These are phyloP conservation scores for Opisthocomus hoazin DNA, from an alignment of 2,113 vertebrate species.

Conservation along the genomic window DNA sequence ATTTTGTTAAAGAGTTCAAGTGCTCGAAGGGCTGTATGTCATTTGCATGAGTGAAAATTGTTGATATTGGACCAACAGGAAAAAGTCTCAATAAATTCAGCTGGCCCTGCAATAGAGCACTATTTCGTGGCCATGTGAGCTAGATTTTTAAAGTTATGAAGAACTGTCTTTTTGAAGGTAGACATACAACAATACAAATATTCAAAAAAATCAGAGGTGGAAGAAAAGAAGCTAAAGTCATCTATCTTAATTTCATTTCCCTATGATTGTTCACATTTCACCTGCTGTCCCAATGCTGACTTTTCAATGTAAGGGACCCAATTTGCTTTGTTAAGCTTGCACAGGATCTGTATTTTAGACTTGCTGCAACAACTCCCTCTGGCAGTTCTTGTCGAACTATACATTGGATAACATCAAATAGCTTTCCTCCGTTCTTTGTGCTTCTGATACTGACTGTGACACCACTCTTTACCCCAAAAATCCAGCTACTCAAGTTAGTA, in stretches of 20 bases:
- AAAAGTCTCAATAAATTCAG: neutral
- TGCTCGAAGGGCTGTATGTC: neutral
- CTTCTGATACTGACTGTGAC: neutral
- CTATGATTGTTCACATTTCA: neutral
- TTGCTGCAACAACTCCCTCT: neutral
- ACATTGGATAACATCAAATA: neutral
- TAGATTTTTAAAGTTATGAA: neutral
- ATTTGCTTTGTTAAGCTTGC: neutral
- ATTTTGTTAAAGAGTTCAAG: neutral
- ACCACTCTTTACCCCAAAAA: neutral
- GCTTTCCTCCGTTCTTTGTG: neutral
- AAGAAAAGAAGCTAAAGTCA: neutral
- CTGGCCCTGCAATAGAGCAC: neutral
- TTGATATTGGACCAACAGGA: neutral
- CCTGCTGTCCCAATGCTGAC: neutral
- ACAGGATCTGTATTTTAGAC: neutral
- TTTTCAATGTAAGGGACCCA: accelerated
- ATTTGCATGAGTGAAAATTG: neutral
- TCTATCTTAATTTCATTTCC: neutral
- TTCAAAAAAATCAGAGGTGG: neutral
- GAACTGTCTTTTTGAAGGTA: neutral
- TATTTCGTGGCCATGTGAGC: neutral
- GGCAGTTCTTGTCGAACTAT: neutral
- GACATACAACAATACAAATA: neutral
- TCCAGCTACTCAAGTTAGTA: neutral